A percentile compares a stretch with the other conserved stretches of the same genome.
Conservation (phyloP, 2,113 vertebrate species). For the Myiozetetes cayanensis region DNA sequence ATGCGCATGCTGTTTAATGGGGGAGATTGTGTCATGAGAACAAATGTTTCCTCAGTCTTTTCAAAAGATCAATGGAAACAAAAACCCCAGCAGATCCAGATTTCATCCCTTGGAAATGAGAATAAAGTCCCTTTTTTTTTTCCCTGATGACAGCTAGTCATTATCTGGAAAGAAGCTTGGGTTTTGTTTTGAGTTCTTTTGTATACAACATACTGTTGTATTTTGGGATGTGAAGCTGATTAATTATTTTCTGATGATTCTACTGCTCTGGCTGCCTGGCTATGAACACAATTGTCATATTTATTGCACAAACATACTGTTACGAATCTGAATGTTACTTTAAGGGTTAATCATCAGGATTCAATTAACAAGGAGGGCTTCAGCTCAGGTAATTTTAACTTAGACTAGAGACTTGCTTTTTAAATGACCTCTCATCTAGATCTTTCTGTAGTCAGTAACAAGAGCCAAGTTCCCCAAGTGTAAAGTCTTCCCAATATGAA, state of each 20-base stretch:
- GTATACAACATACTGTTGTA: neutral
- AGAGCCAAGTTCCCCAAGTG: neutral
- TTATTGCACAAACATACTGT: neutral
- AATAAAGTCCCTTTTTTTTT: neutral
- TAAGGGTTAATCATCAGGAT: neutral
- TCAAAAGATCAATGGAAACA: neutral
- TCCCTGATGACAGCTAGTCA: neutral
- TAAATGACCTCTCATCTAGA: neutral
- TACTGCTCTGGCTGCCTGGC: constrained; percentile 57
- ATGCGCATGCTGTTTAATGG: constrained; percentile 15
- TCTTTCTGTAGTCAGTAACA: neutral
- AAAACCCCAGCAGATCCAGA: constrained; percentile 48
- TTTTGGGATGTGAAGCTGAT: neutral
- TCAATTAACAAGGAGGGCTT: neutral
- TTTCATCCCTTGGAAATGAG: neutral
- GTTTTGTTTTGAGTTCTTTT: neutral
- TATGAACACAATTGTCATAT: neutral
- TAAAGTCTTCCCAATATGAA: neutral
- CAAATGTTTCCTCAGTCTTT: neutral
- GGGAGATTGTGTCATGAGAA: neutral
- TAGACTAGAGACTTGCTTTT: neutral
- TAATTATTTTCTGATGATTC: constrained; percentile 18
- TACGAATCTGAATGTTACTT: constrained; percentile 20
- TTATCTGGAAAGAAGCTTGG: constrained; percentile 41
- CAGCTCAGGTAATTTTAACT: neutral